These are phyloP conservation scores for Diplogasteroides magnus DNA, from an alignment of 1,140 invertebrate species.

Conservation along the genomic window DNA sequence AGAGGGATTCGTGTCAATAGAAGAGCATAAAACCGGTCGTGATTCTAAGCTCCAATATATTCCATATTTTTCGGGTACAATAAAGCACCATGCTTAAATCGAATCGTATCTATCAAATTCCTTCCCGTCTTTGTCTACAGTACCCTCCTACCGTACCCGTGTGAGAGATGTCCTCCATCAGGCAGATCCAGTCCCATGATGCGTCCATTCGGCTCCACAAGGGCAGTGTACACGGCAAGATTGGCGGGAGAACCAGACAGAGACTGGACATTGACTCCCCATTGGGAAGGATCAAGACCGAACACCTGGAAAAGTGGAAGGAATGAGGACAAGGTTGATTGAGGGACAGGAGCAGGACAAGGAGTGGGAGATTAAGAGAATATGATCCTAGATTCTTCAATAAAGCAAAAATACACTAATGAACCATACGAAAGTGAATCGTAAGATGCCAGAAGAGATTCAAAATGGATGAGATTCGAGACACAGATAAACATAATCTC, in stretches of 20 bases:
- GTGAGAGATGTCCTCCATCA: conserved; percentile 79
- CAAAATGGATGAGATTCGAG: neutral
- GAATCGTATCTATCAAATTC: too few species aligned
- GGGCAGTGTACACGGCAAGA: conserved; percentile 73
- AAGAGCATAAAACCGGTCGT: conserved; percentile 3
- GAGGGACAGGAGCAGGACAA: neutral
- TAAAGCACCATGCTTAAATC: too few species aligned
- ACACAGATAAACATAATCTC: neutral
- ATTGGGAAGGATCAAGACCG: conserved; percentile 73
- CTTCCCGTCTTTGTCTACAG: conserved; percentile 9
- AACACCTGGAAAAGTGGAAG: conserved; percentile 64
- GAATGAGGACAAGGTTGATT: neutral
- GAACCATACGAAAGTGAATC: too few species aligned
- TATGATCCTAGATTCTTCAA: too few species aligned
- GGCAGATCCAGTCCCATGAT: conserved; percentile 93
- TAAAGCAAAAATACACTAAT: too few species aligned
- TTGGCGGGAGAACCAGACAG: conserved; percentile 95
- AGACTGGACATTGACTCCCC: conserved; percentile 97
- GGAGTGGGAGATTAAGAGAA: too few species aligned
- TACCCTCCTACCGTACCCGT: conserved; percentile 56
- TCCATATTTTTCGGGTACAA: too few species aligned
- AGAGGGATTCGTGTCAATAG: too few species aligned
- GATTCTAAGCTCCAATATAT: neutral
- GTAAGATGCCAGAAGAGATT: too few species aligned
- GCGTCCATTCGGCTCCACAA: conserved; percentile 77